Conservation (phyloP, 2,797 vertebrate species). For the Amblyraja radiata region DNA sequence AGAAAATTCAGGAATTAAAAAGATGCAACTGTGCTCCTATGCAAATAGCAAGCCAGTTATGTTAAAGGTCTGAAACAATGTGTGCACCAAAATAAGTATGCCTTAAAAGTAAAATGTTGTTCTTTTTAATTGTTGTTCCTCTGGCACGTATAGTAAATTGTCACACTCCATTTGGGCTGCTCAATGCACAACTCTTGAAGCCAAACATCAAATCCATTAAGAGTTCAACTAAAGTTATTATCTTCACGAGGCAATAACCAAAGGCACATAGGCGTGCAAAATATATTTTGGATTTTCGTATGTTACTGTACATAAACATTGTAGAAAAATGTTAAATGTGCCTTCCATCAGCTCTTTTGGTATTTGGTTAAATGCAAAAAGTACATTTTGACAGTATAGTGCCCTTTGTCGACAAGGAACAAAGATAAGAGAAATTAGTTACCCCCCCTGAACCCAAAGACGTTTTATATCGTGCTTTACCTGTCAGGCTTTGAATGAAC, state of each 20-base stretch:
- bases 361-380: too few species aligned
- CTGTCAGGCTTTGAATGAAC: constrained; percentile 74
- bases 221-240: background rate
- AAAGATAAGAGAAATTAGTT: background rate
- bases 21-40: background rate
- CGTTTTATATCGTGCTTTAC: constrained; percentile 50
- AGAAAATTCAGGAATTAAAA: background rate
- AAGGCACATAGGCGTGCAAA: background rate
- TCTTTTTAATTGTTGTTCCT: background rate
- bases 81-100: background rate
- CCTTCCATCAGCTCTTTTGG: background rate
- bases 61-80: background rate
- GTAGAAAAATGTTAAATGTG: background rate
- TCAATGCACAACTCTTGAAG: background rate
- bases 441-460: background rate
- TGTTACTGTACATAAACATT: background rate
- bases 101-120: background rate
- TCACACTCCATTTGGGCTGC: background rate
- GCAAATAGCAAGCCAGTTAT: background rate
- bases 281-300: background rate
- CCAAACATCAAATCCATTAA: constrained; percentile 1
- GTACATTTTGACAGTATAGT: background rate
- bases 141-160: too few species aligned
- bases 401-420: too few species aligned
- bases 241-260: background rate